These are phyloP conservation scores for Pyrocephalus nanus DNA, from an alignment of 2,797 vertebrate genomes.

Conservation along the genomic window DNA sequence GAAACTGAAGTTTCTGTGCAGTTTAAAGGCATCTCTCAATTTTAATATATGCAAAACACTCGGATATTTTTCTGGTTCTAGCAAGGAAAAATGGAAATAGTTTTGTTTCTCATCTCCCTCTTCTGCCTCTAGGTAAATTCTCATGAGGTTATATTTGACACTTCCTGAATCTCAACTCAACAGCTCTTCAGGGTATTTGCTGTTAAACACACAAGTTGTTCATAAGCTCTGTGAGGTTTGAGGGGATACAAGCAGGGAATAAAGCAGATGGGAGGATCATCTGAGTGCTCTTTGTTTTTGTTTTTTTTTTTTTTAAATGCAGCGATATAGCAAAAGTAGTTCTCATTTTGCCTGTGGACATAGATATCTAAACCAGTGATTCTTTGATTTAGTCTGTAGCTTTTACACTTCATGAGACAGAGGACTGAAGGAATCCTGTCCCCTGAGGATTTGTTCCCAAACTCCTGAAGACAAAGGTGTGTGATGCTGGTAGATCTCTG, in stretches of 20 bases:
- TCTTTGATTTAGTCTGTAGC: neutral
- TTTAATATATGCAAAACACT: neutral
- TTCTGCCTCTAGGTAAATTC: slow-evolving; percentile 12
- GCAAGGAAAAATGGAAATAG: neutral
- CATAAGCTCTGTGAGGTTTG: neutral
- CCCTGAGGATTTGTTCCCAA: neutral
- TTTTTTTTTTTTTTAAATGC: neutral
- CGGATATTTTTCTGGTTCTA: neutral
- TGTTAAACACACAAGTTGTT: neutral
- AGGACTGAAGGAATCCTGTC: neutral
- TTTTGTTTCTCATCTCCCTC: neutral
- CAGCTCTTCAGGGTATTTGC: neutral
- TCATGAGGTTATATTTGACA: neutral
- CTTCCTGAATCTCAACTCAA: neutral
- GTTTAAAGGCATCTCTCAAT: neutral
- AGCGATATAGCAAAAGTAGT: neutral
- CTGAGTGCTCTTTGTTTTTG: neutral
- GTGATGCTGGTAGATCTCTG: neutral
- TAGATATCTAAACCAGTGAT: neutral
- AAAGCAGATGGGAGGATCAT: neutral
- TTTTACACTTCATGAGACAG: neutral
- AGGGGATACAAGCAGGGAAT: neutral
- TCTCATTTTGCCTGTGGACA: neutral
- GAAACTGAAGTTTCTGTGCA: neutral
- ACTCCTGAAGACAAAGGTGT: neutral